Percentiles rank a stretch among this genome's conserved stretches.
Conservation (phyloP, 2,888 invertebrate genomes). For the Trichogramma dendrolimi region DNA sequence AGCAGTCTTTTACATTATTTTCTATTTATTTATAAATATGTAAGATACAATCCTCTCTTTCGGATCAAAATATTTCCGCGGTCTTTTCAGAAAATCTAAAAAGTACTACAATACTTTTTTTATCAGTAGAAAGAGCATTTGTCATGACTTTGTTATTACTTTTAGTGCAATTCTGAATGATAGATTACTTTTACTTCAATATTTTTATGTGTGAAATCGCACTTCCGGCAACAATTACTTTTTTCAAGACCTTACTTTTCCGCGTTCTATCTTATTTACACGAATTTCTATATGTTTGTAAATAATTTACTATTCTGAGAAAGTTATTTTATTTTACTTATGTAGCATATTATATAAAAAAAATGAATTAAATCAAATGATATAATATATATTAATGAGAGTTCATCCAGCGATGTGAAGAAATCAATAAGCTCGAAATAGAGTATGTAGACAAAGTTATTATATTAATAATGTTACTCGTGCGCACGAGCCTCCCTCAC, state of each 20-base stretch:
- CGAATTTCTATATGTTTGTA: constrained; percentile 10
- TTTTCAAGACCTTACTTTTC: too few species aligned
- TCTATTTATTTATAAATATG: constrained; percentile 11
- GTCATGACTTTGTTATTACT: constrained; percentile 8
- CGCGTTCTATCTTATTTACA: not conserved
- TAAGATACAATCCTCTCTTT: constrained; percentile 8
- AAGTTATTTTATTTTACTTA: not conserved
- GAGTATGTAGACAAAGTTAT: constrained; percentile 1
- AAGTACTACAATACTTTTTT: constrained; percentile 2
- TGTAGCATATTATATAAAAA: not conserved
- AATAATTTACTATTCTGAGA: not conserved
- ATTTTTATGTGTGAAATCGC: constrained; percentile 26
- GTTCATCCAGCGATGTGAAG: constrained; percentile 19
- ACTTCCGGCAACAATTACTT: constrained; percentile 22
- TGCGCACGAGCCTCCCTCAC: constrained; percentile 1
- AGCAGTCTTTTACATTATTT: constrained; percentile 15
- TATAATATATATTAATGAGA: constrained; percentile 7
- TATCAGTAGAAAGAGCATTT: constrained; percentile 1
- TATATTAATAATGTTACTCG: not conserved
- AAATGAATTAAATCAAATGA: not conserved
- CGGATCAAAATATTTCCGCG: too few species aligned
- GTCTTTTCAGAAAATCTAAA: too few species aligned
- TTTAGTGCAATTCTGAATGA: not conserved
- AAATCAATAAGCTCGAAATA: constrained; percentile 12
- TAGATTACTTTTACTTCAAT: constrained; percentile 7